These are phyloP conservation scores for Eulithis prunata DNA, from an alignment of 2,888 invertebrate genomes.

Conservation along the genomic window DNA sequence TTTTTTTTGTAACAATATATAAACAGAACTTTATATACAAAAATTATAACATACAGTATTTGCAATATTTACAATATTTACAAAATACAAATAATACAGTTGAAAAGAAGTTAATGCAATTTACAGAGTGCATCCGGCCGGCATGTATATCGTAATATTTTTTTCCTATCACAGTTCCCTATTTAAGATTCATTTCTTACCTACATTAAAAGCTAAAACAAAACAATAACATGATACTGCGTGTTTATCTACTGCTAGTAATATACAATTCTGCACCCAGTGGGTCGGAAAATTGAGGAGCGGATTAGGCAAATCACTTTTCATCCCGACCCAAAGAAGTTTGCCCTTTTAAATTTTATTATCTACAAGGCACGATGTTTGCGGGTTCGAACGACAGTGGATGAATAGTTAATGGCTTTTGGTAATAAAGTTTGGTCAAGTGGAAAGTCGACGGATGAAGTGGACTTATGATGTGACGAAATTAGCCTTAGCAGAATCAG, in stretches of 20 bases:
- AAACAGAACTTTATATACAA: too few relatives aligned
- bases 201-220: neutral
- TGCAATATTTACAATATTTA: too few relatives aligned
- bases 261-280: slow-evolving; percentile 46
- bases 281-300: slow-evolving; percentile 81
- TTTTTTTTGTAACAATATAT: too few relatives aligned
- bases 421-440: slow-evolving; percentile 18
- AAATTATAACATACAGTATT: too few relatives aligned
- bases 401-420: slow-evolving; percentile 23
- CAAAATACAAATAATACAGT: too few relatives aligned
- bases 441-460: slow-evolving; percentile 2
- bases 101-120: too few relatives aligned
- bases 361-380: slow-evolving; percentile 63
- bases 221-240: neutral
- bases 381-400: slow-evolving; percentile 12
- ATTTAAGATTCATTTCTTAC: neutral
- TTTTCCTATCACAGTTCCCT: too few relatives aligned
- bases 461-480: neutral
- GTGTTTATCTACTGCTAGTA: slow-evolving; percentile 9
- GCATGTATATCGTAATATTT: too few relatives aligned
- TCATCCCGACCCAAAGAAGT: slow-evolving; percentile 77
- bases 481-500: neutral
- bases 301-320: slow-evolving; percentile 84
- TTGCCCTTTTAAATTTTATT: slow-evolving; percentile 83
- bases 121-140: too few relatives aligned